These are phyloP conservation scores for Theristus sp. DNA, from an alignment of 2,888 invertebrate genomes.

Conservation along the genomic window DNA sequence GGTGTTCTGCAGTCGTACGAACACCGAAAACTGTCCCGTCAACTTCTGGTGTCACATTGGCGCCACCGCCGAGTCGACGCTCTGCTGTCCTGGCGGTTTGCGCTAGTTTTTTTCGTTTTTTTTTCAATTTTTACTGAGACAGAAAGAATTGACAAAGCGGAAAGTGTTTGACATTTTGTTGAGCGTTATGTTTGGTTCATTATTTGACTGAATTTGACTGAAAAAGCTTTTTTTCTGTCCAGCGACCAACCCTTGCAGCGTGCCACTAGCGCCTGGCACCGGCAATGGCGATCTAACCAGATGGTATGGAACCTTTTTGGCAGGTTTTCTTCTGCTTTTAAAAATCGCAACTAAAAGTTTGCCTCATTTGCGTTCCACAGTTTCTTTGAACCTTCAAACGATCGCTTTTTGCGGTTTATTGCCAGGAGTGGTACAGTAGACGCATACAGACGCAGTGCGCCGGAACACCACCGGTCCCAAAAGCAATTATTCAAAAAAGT, in stretches of 20 bases:
- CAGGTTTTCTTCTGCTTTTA: too few relatives aligned
- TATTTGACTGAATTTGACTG: too few relatives aligned
- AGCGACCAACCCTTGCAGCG: conserved; percentile 29
- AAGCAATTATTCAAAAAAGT: background rate
- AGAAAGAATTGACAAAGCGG: background rate
- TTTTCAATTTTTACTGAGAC: background rate
- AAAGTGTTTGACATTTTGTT: too few relatives aligned
- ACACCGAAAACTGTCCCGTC: conserved; percentile 13
- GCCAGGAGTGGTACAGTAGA: too few relatives aligned
- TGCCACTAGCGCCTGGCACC: conserved; percentile 27
- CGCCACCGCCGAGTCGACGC: conserved; percentile 19
- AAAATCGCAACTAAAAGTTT: too few relatives aligned
- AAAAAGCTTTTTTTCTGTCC: conserved; percentile 8
- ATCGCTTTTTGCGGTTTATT: too few relatives aligned
- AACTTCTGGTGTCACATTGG: conserved; percentile 24
- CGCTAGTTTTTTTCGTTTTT: background rate
- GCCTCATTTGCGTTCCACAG: too few relatives aligned
- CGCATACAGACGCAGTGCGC: too few relatives aligned
- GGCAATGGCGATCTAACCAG: conserved; percentile 17
- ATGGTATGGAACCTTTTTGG: background rate
- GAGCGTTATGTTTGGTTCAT: too few relatives aligned
- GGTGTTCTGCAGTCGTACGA: conserved; percentile 12
- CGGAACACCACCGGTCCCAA: too few relatives aligned
- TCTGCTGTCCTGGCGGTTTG: conserved; percentile 12
- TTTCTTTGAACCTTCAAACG: too few relatives aligned